Evolutionary conservation across 2,797 vertebrate species (phyloP).

Genomic region (Vespertilio murinus): DNA sequence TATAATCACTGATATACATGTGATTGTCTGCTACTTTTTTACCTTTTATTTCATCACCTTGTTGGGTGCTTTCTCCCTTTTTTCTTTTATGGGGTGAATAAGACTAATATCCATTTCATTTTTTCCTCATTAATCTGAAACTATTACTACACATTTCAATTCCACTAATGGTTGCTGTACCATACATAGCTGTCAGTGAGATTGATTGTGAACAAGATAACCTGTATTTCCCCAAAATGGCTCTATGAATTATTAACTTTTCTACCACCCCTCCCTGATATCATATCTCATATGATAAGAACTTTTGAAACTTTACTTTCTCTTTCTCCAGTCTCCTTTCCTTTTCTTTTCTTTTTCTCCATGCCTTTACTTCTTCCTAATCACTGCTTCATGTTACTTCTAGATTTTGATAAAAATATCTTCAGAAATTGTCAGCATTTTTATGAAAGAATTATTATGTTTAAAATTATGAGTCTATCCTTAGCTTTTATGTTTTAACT

Average conservation of each 20-base stretch:
- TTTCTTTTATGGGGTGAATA: background rate
- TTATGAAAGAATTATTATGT: background rate
- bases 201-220: background rate
- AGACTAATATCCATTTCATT: background rate
- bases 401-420: background rate
- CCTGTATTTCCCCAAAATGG: background rate
- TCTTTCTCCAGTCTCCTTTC: background rate
- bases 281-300: background rate
- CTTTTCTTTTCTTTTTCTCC: background rate
- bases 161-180: background rate
- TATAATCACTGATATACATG: too few relatives aligned
- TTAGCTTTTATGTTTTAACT: background rate
- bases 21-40: background rate
- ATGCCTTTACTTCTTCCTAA: background rate
- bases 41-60: background rate
- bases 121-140: background rate
- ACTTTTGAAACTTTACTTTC: background rate
- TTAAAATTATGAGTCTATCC: background rate
- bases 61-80: fast-evolving
- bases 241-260: background rate
- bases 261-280: background rate
- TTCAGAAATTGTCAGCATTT: background rate
- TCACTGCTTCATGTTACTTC: background rate
- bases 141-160: background rate
- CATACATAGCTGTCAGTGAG: background rate